Evolutionary conservation across 2,888 invertebrate genomes (phyloP).

Genomic region (Tubulanus polymorphus): DNA sequence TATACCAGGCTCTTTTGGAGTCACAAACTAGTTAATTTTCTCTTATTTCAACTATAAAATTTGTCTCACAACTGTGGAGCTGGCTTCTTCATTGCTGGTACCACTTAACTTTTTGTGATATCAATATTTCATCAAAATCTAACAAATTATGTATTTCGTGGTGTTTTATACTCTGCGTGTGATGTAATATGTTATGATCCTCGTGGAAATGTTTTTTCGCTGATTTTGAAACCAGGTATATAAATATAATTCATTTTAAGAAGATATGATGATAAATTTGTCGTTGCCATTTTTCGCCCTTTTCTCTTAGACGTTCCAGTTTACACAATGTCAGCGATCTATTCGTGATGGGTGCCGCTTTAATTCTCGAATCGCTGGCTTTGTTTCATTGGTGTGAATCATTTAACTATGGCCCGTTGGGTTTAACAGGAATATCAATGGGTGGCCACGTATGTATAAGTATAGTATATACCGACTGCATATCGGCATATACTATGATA

Average conservation of each 20-base stretch:
- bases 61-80: neutral
- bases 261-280: neutral
- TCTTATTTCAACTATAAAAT: neutral
- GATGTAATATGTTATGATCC: too few relatives aligned
- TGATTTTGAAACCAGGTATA: neutral
- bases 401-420: slow-evolving; percentile 84
- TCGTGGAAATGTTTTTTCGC: too few relatives aligned
- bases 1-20: too few relatives aligned
- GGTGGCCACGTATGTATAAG: slow-evolving; percentile 95
- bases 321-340: slow-evolving; percentile 94
- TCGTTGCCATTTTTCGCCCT: too few relatives aligned
- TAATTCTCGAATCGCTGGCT: slow-evolving; percentile 87
- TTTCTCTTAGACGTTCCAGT: slow-evolving; percentile 72
- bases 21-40: too few relatives aligned
- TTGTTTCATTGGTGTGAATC: slow-evolving; percentile 91
- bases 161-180: too few relatives aligned
- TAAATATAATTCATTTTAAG: neutral
- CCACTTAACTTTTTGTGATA: too few relatives aligned
- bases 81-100: too few relatives aligned
- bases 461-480: too few relatives aligned
- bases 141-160: too few relatives aligned
- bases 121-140: too few relatives aligned
- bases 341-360: slow-evolving; percentile 97
- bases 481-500: too few relatives aligned
- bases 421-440: slow-evolving; percentile 94